Percentiles rank a stretch among this genome's conserved stretches.
Evolutionary conservation across 2,797 vertebrate species (phyloP).

Genomic region (Glossophaga mutica): DNA sequence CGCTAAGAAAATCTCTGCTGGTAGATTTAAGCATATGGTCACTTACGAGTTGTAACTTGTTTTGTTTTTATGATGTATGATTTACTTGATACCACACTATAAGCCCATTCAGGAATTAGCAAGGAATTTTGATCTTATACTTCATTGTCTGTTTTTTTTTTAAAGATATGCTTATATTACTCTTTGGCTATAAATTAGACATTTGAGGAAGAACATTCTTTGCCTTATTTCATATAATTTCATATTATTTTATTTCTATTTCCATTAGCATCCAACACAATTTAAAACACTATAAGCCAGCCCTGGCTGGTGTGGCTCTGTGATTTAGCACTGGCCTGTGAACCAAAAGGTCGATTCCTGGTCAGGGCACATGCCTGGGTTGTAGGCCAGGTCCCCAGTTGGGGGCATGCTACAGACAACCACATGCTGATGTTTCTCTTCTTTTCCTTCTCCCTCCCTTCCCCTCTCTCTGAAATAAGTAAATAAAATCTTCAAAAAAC

Average conservation of each 20-base stretch:
- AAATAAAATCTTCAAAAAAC: too few species aligned
- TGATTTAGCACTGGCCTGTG: too few species aligned
- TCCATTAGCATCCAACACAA: background rate
- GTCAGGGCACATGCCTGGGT: too few species aligned
- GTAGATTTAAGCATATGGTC: background rate
- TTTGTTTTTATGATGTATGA: background rate
- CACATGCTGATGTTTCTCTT: too few species aligned
- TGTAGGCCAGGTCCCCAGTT: too few species aligned
- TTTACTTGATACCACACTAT: background rate
- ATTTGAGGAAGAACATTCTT: background rate
- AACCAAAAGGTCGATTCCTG: too few species aligned
- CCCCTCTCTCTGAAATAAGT: too few species aligned
- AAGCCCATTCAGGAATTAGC: background rate
- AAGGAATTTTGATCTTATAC: background rate
- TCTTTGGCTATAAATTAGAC: background rate
- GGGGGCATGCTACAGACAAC: too few species aligned
- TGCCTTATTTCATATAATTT: background rate
- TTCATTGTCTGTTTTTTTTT: background rate
- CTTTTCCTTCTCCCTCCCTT: too few species aligned
- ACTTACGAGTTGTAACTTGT: background rate
- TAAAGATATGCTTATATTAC: background rate
- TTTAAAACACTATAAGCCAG: background rate
- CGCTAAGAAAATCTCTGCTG: background rate
- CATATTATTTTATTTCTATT: constrained; percentile 8
- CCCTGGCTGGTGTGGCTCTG: too few species aligned